Conservation (phyloP, 2,113 vertebrate genomes). For the Ardeotis arabs region DNA sequence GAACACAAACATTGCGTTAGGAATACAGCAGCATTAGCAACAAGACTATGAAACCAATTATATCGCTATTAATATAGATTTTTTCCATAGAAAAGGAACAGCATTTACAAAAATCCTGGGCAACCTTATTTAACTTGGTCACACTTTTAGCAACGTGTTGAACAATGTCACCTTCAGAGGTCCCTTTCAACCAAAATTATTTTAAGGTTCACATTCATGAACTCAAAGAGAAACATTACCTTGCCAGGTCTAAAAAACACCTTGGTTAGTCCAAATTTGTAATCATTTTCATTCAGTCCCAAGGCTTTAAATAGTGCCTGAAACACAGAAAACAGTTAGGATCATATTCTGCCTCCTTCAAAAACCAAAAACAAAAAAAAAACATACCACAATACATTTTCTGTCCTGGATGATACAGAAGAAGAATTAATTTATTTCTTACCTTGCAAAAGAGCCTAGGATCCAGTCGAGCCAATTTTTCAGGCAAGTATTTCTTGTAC, state of each 20-base stretch:
- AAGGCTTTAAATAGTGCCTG: slow-evolving; percentile 98
- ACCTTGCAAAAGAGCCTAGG: slow-evolving; percentile 98
- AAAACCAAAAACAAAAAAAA: background rate
- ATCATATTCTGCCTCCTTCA: background rate
- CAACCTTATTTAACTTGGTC: background rate
- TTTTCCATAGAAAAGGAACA: background rate
- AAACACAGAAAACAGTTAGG: slow-evolving; percentile 43
- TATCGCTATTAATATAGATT: background rate
- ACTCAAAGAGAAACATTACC: slow-evolving; percentile 78
- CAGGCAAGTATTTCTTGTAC: slow-evolving; percentile 97
- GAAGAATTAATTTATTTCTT: background rate
- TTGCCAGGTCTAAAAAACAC: slow-evolving; percentile 98
- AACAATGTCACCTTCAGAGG: background rate
- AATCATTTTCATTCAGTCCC: slow-evolving; percentile 95
- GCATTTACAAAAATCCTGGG: background rate
- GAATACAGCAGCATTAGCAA: background rate
- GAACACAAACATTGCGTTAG: background rate
- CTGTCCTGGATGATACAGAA: background rate
- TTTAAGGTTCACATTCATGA: background rate
- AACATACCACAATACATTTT: background rate
- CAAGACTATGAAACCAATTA: background rate
- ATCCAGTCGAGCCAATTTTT: slow-evolving; percentile 91
- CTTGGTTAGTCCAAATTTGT: slow-evolving; percentile 97
- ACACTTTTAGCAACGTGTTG: background rate
- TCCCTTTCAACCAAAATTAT: background rate